phyloP scores from a whole-genome alignment of 2,113 vertebrate species.

The Mesembrinibis cayennensis region DNA sequence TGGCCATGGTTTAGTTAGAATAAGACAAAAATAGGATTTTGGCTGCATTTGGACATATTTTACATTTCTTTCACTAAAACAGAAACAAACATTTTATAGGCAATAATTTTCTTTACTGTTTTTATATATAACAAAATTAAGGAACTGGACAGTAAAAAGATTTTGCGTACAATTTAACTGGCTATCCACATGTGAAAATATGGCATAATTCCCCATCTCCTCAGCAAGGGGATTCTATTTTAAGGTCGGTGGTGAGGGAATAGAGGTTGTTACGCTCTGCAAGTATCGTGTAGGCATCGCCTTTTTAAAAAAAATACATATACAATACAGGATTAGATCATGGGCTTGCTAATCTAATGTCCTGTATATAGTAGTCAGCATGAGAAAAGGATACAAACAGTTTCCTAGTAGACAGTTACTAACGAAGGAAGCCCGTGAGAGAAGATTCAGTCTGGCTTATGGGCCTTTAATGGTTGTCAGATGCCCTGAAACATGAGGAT shows the following conservation, averaged over 20 bases:
- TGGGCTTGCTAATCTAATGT: neutral
- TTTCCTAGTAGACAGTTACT: neutral
- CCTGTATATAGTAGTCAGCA: neutral
- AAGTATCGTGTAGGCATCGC: neutral
- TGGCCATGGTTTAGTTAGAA: constrained; percentile 35
- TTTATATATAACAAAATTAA: constrained; percentile 14
- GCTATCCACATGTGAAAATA: neutral
- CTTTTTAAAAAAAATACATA: neutral
- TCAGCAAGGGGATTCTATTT: neutral
- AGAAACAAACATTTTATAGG: constrained; percentile 8
- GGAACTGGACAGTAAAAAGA: neutral
- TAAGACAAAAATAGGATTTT: constrained; percentile 23
- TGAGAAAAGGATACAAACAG: neutral
- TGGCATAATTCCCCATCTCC: neutral
- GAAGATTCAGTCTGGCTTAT: neutral
- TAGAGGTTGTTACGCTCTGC: neutral
- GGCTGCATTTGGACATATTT: constrained; percentile 21
- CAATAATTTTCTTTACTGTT: neutral
- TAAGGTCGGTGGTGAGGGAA: neutral
- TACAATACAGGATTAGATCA: neutral
- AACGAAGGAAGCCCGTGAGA: neutral
- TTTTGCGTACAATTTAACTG: neutral
- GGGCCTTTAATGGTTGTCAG: neutral
- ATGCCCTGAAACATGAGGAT: neutral
- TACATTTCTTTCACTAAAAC: constrained; percentile 18